These are phyloP conservation scores for Anagyrus pseudococci DNA, from an alignment of 2,888 invertebrate species.

Conservation along the genomic window DNA sequence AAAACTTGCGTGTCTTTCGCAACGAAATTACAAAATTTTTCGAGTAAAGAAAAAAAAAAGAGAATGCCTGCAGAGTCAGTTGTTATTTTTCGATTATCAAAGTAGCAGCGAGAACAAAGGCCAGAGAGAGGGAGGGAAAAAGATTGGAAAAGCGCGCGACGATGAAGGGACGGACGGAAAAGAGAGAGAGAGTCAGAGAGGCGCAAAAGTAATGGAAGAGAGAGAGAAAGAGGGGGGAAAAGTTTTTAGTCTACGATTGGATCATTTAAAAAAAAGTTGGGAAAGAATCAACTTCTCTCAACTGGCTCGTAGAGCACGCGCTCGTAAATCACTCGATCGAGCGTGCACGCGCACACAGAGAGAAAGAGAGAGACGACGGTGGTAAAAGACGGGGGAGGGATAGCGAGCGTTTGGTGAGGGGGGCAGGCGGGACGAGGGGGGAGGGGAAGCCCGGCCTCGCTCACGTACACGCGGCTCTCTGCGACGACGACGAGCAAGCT, in stretches of 20 bases:
- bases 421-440: too few species aligned
- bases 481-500: not conserved
- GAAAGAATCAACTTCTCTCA: constrained; percentile 25
- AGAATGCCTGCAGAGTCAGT: not conserved
- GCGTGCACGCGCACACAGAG: constrained; percentile 2
- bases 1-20: too few species aligned
- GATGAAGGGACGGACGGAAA: not conserved
- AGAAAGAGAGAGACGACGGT: too few species aligned
- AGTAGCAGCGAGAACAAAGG: not conserved
- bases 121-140: not conserved
- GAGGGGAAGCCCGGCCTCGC: too few species aligned
- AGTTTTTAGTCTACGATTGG: constrained; percentile 25
- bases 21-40: too few species aligned
- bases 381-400: too few species aligned
- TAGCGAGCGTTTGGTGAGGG: too few species aligned
- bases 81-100: constrained; percentile 14
- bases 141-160: not conserved
- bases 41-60: too few species aligned
- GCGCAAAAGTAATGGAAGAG: not conserved
- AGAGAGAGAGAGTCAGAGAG: not conserved
- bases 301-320: constrained; percentile 30
- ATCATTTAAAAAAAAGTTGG: constrained; percentile 28
- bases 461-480: too few species aligned
- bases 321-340: constrained; percentile 37
- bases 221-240: constrained; percentile 2